phyloP scores from a whole-genome alignment of 2,113 vertebrate species.

The Tichodroma muraria region DNA sequence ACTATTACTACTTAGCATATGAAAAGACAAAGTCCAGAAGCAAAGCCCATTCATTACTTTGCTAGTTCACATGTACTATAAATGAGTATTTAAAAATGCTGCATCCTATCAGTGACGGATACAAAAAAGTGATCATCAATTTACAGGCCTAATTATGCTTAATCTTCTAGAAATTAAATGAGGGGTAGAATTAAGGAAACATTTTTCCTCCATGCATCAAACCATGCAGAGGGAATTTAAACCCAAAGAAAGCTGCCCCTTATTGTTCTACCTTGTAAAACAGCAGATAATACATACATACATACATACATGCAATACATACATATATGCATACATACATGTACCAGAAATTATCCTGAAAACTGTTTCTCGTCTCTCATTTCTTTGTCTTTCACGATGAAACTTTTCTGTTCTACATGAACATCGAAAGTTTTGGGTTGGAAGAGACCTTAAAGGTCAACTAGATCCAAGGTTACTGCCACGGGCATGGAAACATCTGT shows the following conservation, averaged over 20 bases:
- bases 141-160: not conserved
- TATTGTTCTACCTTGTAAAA: not conserved
- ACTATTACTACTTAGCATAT: slow-evolving; percentile 18
- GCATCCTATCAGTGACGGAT: not conserved
- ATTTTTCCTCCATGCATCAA: not conserved
- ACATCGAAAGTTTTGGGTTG: not conserved
- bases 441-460: not conserved
- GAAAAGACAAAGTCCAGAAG: slow-evolving; percentile 41
- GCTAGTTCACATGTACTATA: not conserved
- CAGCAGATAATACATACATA: not conserved
- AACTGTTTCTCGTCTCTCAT: not conserved
- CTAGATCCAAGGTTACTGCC: not conserved
- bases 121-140: not conserved
- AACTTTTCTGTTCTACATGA: not conserved
- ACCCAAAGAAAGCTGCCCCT: not conserved
- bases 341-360: not conserved
- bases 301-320: rapidly evolving
- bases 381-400: not conserved
- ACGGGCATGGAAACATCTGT: not conserved
- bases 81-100: not conserved
- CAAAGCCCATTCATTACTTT: not conserved
- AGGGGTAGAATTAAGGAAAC: not conserved
- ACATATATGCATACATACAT: rapidly evolving
- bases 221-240: not conserved
- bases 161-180: not conserved